phyloP scores from a whole-genome alignment of 2,113 vertebrate genomes.

The Ciconia stormi region DNA sequence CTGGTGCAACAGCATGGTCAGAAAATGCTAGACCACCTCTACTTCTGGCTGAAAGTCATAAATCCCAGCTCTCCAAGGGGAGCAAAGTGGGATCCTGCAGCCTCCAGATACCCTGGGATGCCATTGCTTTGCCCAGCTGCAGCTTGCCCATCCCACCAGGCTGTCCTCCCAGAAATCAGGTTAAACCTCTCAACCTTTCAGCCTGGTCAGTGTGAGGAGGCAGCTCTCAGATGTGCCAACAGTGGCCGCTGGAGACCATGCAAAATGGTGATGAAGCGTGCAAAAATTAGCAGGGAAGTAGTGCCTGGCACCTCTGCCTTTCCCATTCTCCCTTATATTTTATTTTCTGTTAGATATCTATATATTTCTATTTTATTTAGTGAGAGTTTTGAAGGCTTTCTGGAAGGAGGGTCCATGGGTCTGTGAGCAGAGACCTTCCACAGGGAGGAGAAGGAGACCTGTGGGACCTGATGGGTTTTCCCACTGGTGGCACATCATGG shows the following conservation, averaged over 20 bases:
- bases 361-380: neutral
- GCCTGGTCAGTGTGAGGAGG: neutral
- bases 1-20: accelerated
- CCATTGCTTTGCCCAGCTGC: neutral
- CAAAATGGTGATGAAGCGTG: neutral
- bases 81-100: neutral
- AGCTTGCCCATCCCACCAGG: neutral
- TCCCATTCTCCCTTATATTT: neutral
- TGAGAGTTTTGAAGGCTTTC: neutral
- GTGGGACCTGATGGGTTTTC: neutral
- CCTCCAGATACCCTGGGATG: no score
- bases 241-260: neutral
- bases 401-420: neutral
- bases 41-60: neutral
- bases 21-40: neutral
- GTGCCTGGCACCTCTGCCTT: no score
- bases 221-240: accelerated
- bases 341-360: no score
- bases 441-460: neutral
- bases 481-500: neutral
- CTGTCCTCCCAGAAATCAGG: neutral
- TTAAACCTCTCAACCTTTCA: neutral
- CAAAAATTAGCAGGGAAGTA: neutral
- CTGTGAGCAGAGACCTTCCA: neutral
- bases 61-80: neutral